Evolutionary conservation across 30 jellyfish, hydroid and myxozoan species (phyloP), one percentile per base, ranked within the genome.

Genomic region (Hydra vulgaris): DNA sequence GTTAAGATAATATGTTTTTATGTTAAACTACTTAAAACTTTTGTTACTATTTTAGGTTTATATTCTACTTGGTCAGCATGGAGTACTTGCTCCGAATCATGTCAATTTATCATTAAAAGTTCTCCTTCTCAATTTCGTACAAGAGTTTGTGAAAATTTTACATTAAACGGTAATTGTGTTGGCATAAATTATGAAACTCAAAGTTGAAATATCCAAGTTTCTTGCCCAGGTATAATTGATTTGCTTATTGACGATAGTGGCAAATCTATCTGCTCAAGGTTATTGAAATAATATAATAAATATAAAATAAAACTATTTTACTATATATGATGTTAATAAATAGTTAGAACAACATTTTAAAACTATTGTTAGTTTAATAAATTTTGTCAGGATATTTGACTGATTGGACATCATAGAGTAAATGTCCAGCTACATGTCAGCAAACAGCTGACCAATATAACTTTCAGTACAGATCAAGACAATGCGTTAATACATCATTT

Each of bases 161-260:
- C 76, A 69, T 15, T 20, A 8, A 23, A 23, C 8, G 76, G 8
- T 20, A 12, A 12, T 1, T 69, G 76, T 69, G 25, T 1, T 69
- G 27, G 27, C 4, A 12, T 8, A 69, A 69, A 23, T 23, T 20
- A 1, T 69, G 76, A 40, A 40, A 40, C 8, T 40, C 61, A 40
- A 25, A 73, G 18, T 18, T 75, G 83, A 7, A 75, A 75, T 23
- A 73, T 75, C 3, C 74, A 26, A 75, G 83, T 75, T 0, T 66
- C 83, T 4, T 75, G 83, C 26, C 83, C 83, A 21, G 83, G 83
- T 75, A 15, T 27, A 71, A 71, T 23, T 16, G 56, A 0, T 15
- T 27, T 15, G n/a, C 18, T 74, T 21, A 3, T 3, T 53, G 25
- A n/a, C n/a, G n/a, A n/a, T n/a, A n/a, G n/a, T n/a, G n/a, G n/a